Conservation (phyloP, 2,888 invertebrate species). For the Callosobruchus maculatus region DNA sequence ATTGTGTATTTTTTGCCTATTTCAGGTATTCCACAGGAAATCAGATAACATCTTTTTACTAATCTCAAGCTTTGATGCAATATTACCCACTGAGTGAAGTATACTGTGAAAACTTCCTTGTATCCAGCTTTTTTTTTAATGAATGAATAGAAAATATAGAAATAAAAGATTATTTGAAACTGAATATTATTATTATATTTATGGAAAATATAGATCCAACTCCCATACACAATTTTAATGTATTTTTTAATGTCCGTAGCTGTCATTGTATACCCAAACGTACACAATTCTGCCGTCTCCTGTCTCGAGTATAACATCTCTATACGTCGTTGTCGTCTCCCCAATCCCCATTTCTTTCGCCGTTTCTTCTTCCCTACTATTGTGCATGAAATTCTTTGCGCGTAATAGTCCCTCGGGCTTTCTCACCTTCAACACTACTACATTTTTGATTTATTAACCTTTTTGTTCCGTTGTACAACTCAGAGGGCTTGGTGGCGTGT, state of each 20-base stretch:
- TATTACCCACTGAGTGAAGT: neutral
- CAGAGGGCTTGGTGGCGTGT: constrained; percentile 33
- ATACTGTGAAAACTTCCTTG: neutral
- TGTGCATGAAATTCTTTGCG: constrained; percentile 6
- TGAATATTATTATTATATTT: too few relatives aligned
- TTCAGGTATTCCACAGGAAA: neutral
- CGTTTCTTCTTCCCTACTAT: neutral
- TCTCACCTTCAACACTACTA: constrained; percentile 21
- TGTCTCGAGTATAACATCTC: neutral
- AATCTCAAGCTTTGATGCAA: neutral
- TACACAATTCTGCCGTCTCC: neutral
- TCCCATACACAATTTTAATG: too few relatives aligned
- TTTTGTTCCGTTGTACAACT: constrained; percentile 10
- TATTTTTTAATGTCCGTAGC: neutral
- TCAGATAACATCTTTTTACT: neutral
- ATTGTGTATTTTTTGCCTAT: neutral
- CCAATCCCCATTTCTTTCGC: neutral
- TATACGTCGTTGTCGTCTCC: neutral
- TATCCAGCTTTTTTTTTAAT: neutral
- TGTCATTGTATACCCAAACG: neutral
- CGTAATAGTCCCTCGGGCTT: constrained; percentile 13
- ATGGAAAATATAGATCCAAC: too few relatives aligned
- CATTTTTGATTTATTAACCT: constrained; percentile 22
- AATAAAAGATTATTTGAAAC: too few relatives aligned
- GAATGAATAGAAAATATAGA: too few relatives aligned